These are phyloP conservation scores for Psephotus haematonotus DNA, from an alignment of 2,113 vertebrate genomes.

Conservation along the genomic window DNA sequence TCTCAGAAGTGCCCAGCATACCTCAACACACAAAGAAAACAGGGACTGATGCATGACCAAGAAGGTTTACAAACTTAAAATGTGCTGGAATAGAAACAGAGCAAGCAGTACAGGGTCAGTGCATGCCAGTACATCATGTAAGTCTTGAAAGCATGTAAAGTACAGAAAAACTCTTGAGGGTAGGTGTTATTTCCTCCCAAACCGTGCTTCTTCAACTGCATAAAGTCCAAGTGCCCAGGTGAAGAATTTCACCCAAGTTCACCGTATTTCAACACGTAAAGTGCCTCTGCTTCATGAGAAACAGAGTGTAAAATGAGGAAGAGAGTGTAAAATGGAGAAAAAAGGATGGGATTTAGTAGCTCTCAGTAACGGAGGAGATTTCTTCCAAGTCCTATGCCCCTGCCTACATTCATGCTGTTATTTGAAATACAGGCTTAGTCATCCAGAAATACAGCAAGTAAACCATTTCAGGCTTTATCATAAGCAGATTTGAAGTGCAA, in stretches of 20 bases:
- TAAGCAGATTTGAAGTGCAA: neutral
- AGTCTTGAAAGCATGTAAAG: fast-evolving
- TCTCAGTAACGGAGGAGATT: neutral
- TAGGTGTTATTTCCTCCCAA: neutral
- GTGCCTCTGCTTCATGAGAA: neutral
- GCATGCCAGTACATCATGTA: neutral
- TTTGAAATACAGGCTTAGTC: neutral
- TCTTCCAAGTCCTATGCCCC: neutral
- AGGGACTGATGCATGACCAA: neutral
- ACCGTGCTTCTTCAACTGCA: neutral
- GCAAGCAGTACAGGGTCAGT: neutral
- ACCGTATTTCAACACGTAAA: neutral
- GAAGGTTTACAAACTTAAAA: neutral
- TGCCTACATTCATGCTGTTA: neutral
- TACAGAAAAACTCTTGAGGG: neutral
- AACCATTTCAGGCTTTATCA: neutral
- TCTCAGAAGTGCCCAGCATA: neutral
- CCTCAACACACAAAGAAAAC: neutral
- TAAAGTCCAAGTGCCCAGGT: neutral
- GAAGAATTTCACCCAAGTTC: neutral
- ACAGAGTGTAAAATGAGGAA: neutral
- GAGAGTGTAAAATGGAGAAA: neutral
- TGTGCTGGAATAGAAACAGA: neutral
- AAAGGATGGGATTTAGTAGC: neutral
- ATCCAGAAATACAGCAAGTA: neutral